Percentiles rank a stretch among this genome's conserved stretches.
phyloP scores from a whole-genome alignment of 2,888 invertebrate species.

The Myathropa florea region DNA sequence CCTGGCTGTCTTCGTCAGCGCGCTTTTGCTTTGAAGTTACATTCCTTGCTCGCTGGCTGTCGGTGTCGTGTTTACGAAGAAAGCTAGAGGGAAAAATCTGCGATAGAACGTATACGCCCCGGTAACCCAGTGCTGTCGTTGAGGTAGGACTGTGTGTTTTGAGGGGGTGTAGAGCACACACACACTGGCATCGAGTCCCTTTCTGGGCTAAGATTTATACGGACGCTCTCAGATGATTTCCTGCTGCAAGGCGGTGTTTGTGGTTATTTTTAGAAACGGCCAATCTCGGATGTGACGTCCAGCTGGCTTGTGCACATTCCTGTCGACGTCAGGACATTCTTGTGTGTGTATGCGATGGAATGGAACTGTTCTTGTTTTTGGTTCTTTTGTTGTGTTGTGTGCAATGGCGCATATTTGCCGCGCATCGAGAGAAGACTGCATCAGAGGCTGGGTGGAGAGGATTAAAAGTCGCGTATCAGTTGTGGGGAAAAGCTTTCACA shows the following conservation, averaged over 20 bases:
- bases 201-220: neutral
- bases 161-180: constrained; percentile 23
- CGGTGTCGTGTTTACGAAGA: constrained; percentile 63
- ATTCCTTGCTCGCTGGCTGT: constrained; percentile 4
- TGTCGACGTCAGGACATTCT: constrained; percentile 54
- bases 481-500: constrained; percentile 12
- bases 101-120: constrained; percentile 65
- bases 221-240: constrained; percentile 23
- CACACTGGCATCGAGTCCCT: neutral
- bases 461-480: neutral
- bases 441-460: constrained; percentile 11
- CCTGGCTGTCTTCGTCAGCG: constrained; percentile 17
- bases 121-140: constrained; percentile 54
- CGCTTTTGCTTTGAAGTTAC: neutral
- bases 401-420: constrained; percentile 49
- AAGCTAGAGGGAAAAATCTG: constrained; percentile 23
- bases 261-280: constrained; percentile 64
- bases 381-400: too few species aligned
- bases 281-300: constrained; percentile 59
- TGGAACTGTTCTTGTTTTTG: constrained; percentile 2
- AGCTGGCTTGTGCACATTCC: constrained; percentile 59
- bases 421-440: constrained; percentile 48
- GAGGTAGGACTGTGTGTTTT: constrained; percentile 54
- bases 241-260: constrained; percentile 19
- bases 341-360: constrained; percentile 16